Conservation (phyloP, 1,140 invertebrate species). For the Orius insidiosus region DNA sequence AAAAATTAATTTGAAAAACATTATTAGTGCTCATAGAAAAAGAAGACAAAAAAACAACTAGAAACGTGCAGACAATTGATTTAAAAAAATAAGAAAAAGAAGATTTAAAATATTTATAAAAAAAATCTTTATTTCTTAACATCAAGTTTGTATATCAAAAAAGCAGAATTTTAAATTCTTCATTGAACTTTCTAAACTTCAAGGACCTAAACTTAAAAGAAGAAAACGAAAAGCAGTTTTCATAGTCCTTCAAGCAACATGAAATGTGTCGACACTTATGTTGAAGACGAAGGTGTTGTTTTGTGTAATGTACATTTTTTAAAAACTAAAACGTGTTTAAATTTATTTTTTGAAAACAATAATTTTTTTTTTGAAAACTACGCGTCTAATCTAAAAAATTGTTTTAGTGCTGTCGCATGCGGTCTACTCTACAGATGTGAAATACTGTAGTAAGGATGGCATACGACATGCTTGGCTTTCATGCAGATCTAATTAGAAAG, state of each 20-base stretch:
- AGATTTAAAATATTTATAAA: background rate
- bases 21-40: slow-evolving; percentile 2
- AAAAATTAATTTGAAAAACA: slow-evolving; percentile 3
- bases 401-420: slow-evolving; percentile 8
- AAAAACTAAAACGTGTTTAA: too few relatives aligned
- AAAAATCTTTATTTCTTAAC: background rate
- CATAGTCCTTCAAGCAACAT: background rate
- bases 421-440: slow-evolving; percentile 16
- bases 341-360: background rate
- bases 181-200: background rate
- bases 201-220: background rate
- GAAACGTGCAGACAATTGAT: slow-evolving; percentile 1
- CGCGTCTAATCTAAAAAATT: background rate
- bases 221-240: background rate
- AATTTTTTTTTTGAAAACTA: background rate
- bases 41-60: slow-evolving; percentile 1
- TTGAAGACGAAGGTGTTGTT: too few relatives aligned
- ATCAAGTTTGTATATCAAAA: background rate
- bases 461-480: slow-evolving; percentile 9
- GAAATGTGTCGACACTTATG: background rate
- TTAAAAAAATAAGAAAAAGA: slow-evolving; percentile 1
- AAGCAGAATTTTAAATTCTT: too few relatives aligned
- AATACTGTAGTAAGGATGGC: slow-evolving; percentile 16
- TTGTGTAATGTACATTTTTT: too few relatives aligned
- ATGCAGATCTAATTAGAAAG: slow-evolving; percentile 16